Evolutionary conservation across 1,140 invertebrate species (phyloP), one percentile per base, ranked within the genome.

Genomic region (Hormaphis cornu): DNA sequence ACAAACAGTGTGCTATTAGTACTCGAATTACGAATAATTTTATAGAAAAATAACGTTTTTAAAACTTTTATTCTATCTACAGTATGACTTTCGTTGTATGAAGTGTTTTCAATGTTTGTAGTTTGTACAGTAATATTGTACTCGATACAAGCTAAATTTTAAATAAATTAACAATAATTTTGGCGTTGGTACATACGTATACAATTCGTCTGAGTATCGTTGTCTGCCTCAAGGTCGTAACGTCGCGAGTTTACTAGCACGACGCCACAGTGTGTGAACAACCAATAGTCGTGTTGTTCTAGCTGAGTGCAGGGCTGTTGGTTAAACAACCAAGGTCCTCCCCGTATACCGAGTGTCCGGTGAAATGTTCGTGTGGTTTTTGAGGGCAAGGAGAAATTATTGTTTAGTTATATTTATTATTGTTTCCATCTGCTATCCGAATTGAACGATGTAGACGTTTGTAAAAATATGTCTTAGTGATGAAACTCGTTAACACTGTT

Each of bases 381-480:
- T 66, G 61, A 66, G 61, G 30, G 44, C 61, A 66, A 66, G 61
- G 61, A 66, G 61, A 66, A 66, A 66, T 66, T 66, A 35, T n/a
- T n/a, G n/a, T 66, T 66, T 66, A 66, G 61, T 50, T 50, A 30
- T 48, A 35, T 66, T 66, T 66, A 46, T 46, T 46, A n/a, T 46
- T 46, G 12, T 50, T 46, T 46, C 33, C 18, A 18, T 33, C 28
- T 22, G 26, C 2, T 63, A 63, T n/a, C 18, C 33, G 28, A 18
- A 35, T 66, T 50, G 44, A 33, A 44, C n/a, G 50, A 66, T 66
- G 48, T 66, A 2, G 44, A 8, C 24, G 14, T 30, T 28, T n/a
- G 48, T 52, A n/a, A 33, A 33, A 14, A 8, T 4, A 66, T 33
- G 14, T 50, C 48, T 24, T 24, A 40, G 33, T 58, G 54, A 37